Conservation (phyloP, 1,140 invertebrate genomes). For the Drosophila ironensis region DNA sequence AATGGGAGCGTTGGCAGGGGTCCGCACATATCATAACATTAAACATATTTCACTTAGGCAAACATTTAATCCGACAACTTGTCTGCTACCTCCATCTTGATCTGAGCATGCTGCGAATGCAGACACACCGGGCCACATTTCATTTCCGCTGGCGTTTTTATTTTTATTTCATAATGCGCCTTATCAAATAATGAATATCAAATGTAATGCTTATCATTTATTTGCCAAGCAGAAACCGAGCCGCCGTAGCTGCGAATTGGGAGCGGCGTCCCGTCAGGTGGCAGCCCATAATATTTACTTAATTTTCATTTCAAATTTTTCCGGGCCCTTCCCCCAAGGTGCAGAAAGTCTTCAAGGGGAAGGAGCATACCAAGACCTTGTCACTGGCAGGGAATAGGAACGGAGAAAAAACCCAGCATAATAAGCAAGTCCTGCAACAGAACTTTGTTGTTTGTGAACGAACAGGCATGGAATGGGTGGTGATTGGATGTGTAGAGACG, state of each 20-base stretch:
- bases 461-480: slow-evolving; percentile 44
- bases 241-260: not conserved
- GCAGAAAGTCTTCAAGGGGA: not conserved
- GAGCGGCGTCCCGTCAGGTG: slow-evolving; percentile 19
- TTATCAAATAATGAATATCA: slow-evolving; percentile 82
- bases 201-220: slow-evolving; percentile 82
- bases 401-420: slow-evolving; percentile 55
- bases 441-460: slow-evolving; percentile 43
- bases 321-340: not conserved
- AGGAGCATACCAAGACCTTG: slow-evolving; percentile 36
- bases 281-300: slow-evolving; percentile 81
- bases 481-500: not conserved
- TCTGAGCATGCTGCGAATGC: not conserved
- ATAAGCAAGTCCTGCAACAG: slow-evolving; percentile 59
- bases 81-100: slow-evolving; percentile 23
- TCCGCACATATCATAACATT: slow-evolving; percentile 69
- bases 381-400: slow-evolving; percentile 26
- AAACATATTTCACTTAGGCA: slow-evolving; percentile 78
- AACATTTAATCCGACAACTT: slow-evolving; percentile 69
- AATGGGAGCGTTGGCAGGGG: not conserved
- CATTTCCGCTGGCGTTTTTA: slow-evolving; percentile 80
- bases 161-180: slow-evolving; percentile 76
- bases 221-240: slow-evolving; percentile 68
- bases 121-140: slow-evolving; percentile 37
- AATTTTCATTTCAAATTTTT: slow-evolving; percentile 81